These are phyloP conservation scores for Macrophya alboannulata DNA, from an alignment of 2,888 invertebrate species.

Conservation along the genomic window DNA sequence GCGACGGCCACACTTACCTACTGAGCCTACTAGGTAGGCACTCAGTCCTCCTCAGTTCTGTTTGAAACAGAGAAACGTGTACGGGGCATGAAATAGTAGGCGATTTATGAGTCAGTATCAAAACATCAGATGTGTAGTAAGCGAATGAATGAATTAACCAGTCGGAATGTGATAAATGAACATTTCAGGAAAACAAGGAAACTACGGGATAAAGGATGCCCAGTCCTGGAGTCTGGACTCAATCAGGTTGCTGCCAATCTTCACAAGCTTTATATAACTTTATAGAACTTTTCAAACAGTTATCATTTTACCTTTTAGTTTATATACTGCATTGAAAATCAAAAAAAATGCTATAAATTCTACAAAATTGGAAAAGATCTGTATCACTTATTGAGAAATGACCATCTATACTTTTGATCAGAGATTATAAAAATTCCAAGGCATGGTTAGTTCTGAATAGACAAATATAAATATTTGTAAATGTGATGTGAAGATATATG, in stretches of 20 bases:
- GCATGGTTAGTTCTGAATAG: neutral
- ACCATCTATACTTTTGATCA: neutral
- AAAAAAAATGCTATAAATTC: neutral
- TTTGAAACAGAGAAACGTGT: slow-evolving; percentile 80
- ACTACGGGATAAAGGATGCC: slow-evolving; percentile 52
- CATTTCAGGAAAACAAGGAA: slow-evolving; percentile 62
- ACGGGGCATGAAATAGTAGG: slow-evolving; percentile 77
- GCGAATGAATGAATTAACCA: slow-evolving; percentile 63
- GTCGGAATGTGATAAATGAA: slow-evolving; percentile 70
- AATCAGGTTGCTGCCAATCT: slow-evolving; percentile 45
- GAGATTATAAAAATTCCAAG: neutral
- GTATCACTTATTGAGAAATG: neutral
- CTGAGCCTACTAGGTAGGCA: slow-evolving; percentile 78
- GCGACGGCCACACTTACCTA: slow-evolving; percentile 78
- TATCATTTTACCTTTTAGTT: neutral
- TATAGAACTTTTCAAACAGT: neutral
- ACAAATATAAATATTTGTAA: neutral
- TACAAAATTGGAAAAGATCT: neutral
- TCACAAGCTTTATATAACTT: neutral
- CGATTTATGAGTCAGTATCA: slow-evolving; percentile 73
- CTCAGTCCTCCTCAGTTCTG: slow-evolving; percentile 79
- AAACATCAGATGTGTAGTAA: slow-evolving; percentile 70
- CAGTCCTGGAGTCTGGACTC: slow-evolving; percentile 74
- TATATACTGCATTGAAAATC: neutral
- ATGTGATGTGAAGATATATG: neutral